phyloP scores from a whole-genome alignment of 1,140 invertebrate species.

The Leptoteleia sp. region DNA sequence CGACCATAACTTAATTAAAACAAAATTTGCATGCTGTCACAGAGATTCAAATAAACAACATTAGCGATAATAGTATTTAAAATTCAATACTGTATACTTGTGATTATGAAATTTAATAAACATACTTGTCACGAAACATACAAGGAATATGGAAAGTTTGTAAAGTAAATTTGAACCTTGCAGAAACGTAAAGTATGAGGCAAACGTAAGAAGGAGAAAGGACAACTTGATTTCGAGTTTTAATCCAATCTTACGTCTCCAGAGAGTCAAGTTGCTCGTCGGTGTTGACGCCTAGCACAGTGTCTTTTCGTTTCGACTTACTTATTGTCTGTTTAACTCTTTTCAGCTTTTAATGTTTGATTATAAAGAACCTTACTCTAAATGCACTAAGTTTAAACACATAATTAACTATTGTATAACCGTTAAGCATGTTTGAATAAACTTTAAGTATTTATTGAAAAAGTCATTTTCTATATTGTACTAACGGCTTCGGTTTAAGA shows the following conservation, averaged over 20 bases:
- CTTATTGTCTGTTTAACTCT: conserved; percentile 43
- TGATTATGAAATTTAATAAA: conserved; percentile 41
- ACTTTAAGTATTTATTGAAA: too few relatives aligned
- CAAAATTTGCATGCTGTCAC: conserved; percentile 2
- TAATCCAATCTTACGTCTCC: conserved; percentile 72
- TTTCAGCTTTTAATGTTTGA: conserved; percentile 26
- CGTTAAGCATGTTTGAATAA: too few relatives aligned
- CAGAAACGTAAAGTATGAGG: conserved; percentile 49
- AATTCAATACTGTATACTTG: conserved; percentile 8
- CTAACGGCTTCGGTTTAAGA: too few relatives aligned
- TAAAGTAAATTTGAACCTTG: conserved; percentile 74
- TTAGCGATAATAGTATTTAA: conserved; percentile 17
- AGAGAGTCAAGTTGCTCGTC: conserved; percentile 30
- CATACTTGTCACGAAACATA: conserved; percentile 42
- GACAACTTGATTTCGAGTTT: conserved; percentile 78
- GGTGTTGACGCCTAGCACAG: conserved; percentile 54
- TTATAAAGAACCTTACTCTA: conserved; percentile 16
- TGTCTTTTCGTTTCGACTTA: conserved; percentile 52
- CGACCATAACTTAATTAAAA: not conserved
- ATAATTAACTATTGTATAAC: conserved; percentile 9
- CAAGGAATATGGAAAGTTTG: conserved; percentile 72
- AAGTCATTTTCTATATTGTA: too few relatives aligned
- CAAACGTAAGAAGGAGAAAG: conserved; percentile 50
- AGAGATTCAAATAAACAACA: not conserved
- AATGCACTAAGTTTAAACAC: conserved; percentile 13